These are phyloP conservation scores for Chymomyza procnemis DNA, from an alignment of 2,888 invertebrate genomes.

Conservation along the genomic window DNA sequence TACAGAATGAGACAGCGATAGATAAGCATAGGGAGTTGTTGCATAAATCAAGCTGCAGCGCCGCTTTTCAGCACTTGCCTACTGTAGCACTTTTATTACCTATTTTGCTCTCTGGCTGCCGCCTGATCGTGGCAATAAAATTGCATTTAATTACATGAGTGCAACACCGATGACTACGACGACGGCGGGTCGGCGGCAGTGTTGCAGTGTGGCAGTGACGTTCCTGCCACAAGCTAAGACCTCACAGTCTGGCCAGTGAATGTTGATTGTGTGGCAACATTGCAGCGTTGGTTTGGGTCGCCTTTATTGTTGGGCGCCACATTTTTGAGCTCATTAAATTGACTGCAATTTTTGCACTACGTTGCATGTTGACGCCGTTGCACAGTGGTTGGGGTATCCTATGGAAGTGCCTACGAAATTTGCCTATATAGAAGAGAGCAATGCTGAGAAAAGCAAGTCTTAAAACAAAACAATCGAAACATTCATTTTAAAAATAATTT, in stretches of 20 bases:
- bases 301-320: constrained; percentile 63
- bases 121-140: constrained; percentile 68
- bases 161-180: background rate
- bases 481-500: too few relatives aligned
- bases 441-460: too few relatives aligned
- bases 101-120: constrained; percentile 40
- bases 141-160: constrained; percentile 66
- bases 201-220: constrained; percentile 24
- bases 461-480: too few relatives aligned
- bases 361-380: constrained; percentile 41
- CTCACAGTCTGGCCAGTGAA: background rate
- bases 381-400: constrained; percentile 16
- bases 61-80: constrained; percentile 62
- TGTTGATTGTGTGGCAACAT: background rate
- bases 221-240: constrained; percentile 14
- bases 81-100: constrained; percentile 31
- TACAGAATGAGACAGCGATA: background rate
- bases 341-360: constrained; percentile 56
- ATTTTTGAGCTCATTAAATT: constrained; percentile 69
- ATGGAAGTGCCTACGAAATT: too few relatives aligned
- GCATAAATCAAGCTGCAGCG: constrained; percentile 74
- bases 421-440: too few relatives aligned
- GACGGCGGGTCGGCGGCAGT: background rate
- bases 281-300: constrained; percentile 17
- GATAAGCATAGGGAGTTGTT: constrained; percentile 21